These are phyloP conservation scores for Halictus quadricinctus DNA, from an alignment of 2,888 invertebrate genomes.

Conservation along the genomic window DNA sequence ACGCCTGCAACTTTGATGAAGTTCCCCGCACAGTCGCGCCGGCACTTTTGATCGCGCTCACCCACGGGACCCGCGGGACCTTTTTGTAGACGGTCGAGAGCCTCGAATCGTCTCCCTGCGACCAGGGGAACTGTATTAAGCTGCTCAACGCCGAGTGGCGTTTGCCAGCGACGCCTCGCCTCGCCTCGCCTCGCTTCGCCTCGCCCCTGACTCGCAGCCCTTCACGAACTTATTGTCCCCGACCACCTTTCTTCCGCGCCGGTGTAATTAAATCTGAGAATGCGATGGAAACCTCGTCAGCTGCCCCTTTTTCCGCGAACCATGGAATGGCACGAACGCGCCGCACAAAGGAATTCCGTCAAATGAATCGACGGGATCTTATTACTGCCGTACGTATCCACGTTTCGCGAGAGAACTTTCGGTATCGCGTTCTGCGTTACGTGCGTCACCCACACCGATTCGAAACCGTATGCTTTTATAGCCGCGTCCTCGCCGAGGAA, in stretches of 20 bases:
- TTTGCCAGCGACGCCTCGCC: constrained; percentile 11
- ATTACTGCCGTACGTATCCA: neutral
- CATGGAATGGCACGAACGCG: neutral
- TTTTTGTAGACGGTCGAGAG: neutral
- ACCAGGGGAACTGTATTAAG: constrained; percentile 16
- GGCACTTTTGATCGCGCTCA: constrained; percentile 24
- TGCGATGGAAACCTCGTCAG: neutral
- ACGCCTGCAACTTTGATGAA: constrained; percentile 45
- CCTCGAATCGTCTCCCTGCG: neutral
- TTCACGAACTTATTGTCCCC: constrained; percentile 2
- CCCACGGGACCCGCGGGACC: constrained; percentile 23
- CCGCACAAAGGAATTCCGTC: neutral
- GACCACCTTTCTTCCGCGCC: neutral
- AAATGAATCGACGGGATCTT: neutral
- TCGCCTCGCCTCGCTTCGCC: neutral
- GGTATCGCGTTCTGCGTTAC: neutral
- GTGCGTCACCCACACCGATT: neutral
- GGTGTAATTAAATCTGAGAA: neutral
- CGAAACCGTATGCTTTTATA: neutral
- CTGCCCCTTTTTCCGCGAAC: neutral
- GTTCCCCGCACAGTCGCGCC: constrained; percentile 7
- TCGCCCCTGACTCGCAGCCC: neutral
- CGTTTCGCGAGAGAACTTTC: neutral
- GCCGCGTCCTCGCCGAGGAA: neutral
- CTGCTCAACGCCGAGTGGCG: constrained; percentile 12